Evolutionary conservation across 1,140 invertebrate genomes (phyloP).

Genomic region (Heliconius congener): DNA sequence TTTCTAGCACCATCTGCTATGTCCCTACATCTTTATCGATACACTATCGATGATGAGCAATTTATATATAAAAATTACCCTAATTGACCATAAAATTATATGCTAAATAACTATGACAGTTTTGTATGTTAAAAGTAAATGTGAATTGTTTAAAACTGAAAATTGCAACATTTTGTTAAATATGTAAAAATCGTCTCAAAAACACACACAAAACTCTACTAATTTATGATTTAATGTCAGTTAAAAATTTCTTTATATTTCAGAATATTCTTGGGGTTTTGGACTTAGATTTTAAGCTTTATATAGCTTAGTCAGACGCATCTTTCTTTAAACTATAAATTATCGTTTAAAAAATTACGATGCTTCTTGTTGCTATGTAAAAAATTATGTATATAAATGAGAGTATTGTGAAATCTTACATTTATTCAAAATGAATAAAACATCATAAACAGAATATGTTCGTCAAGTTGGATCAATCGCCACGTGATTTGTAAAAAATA

Average conservation of each 20-base stretch:
- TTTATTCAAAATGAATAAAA: constrained; percentile 28
- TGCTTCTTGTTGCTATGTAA: background rate
- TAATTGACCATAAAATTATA: background rate
- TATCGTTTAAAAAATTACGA: no score
- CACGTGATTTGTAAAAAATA: background rate
- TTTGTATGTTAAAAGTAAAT: background rate
- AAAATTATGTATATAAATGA: background rate
- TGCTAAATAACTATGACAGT: background rate
- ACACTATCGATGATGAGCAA: background rate
- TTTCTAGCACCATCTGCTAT: background rate
- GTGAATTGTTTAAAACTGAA: background rate
- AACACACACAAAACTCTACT: no score
- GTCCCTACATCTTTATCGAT: background rate
- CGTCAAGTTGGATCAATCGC: background rate
- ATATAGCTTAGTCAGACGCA: no score
- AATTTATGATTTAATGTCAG: no score
- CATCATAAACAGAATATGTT: constrained; percentile 5
- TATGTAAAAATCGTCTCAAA: no score
- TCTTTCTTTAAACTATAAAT: no score
- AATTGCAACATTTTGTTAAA: background rate
- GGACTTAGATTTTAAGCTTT: no score
- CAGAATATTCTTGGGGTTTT: no score
- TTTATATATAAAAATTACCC: background rate
- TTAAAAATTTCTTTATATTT: no score
- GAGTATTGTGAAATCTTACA: constrained; percentile 5